Evolutionary conservation across 2,888 invertebrate genomes (phyloP).

Genomic region (Lucinisca nassula): DNA sequence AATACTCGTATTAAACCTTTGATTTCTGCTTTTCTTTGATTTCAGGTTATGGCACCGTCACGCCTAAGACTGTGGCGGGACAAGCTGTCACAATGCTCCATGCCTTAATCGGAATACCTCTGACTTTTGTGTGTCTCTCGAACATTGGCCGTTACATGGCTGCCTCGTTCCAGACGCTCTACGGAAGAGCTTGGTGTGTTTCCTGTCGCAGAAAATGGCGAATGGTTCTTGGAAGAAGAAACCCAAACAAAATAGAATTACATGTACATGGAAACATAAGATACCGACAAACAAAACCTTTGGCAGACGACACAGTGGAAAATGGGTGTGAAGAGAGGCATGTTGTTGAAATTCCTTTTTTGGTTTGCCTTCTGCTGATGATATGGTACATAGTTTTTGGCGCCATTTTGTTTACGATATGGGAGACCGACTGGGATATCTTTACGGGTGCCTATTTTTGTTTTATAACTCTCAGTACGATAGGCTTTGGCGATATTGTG

Average conservation of each 20-base stretch:
- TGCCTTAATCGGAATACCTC: conserved; percentile 84
- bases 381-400: conserved; percentile 96
- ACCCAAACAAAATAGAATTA: neutral
- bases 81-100: conserved; percentile 81
- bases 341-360: conserved; percentile 92
- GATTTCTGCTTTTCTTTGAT: conserved; percentile 13
- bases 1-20: neutral
- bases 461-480: conserved; percentile 88
- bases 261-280: neutral
- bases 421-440: conserved; percentile 98
- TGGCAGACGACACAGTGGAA: neutral
- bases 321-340: conserved; percentile 17
- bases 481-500: conserved; percentile 88
- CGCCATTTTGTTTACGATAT: conserved; percentile 95
- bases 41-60: conserved; percentile 83
- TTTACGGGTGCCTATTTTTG: conserved; percentile 92
- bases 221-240: neutral
- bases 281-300: neutral
- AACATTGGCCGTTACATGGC: conserved; percentile 98
- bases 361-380: conserved; percentile 96
- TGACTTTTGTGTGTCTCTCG: conserved; percentile 94
- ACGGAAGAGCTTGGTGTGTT: conserved; percentile 65
- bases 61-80: conserved; percentile 81
- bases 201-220: conserved; percentile 38
- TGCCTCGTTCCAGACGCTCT: conserved; percentile 95